Evolutionary conservation across 1,140 invertebrate species (phyloP).

Genomic region (Halyomorpha halys): DNA sequence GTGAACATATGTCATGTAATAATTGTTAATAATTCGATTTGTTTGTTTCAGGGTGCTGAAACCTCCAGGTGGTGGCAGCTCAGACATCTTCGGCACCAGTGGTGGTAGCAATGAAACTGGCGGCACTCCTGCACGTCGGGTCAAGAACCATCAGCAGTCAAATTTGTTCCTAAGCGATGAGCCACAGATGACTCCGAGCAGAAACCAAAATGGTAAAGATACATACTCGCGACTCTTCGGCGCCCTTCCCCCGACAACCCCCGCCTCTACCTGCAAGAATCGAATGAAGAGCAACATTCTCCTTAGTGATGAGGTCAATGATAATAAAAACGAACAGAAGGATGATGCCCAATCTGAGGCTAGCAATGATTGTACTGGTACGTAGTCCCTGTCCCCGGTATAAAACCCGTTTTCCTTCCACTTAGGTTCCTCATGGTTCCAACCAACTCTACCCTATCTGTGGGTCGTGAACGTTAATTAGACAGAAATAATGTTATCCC

Average conservation of each 20-base stretch:
- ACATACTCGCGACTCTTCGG: slow-evolving; percentile 28
- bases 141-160: slow-evolving; percentile 29
- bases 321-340: not conserved
- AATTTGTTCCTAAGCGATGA: slow-evolving; percentile 25
- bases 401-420: too few species aligned
- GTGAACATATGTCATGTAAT: not conserved
- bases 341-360: not conserved
- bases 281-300: slow-evolving; percentile 26
- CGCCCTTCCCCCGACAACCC: slow-evolving; percentile 17
- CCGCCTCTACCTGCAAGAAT: slow-evolving; percentile 17
- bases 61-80: slow-evolving; percentile 53
- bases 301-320: slow-evolving; percentile 9
- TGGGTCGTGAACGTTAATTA: too few species aligned
- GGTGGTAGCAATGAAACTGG: slow-evolving; percentile 25
- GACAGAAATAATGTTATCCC: too few species aligned
- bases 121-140: slow-evolving; percentile 35
- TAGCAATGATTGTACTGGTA: not conserved
- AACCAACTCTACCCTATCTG: too few species aligned
- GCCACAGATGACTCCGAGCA: slow-evolving; percentile 4
- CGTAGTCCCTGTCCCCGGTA: not conserved
- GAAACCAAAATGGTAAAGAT: slow-evolving; percentile 27
- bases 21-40: slow-evolving; percentile 13
- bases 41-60: slow-evolving; percentile 45
- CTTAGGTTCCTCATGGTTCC: too few species aligned
- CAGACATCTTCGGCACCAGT: slow-evolving; percentile 45